Evolutionary conservation across 2,113 vertebrate species (phyloP).

Genomic region (Notarius quadriscutis): DNA sequence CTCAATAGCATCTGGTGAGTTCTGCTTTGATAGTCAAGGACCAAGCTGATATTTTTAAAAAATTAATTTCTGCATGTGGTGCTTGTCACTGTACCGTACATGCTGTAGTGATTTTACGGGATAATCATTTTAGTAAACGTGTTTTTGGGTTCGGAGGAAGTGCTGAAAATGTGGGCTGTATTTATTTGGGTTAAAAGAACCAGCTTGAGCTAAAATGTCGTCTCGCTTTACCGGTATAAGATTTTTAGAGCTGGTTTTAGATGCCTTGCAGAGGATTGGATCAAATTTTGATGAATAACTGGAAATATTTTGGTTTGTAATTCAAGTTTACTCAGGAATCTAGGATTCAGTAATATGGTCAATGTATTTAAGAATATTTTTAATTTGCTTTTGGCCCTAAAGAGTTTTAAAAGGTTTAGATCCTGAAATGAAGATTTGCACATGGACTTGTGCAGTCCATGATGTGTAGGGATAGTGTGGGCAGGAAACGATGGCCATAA

Average conservation of each 20-base stretch:
- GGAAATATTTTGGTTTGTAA: neutral
- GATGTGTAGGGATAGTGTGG: neutral
- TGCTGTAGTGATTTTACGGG: neutral
- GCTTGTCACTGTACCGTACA: neutral
- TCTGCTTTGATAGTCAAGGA: neutral
- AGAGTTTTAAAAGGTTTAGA: neutral
- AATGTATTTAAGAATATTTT: neutral
- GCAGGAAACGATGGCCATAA: neutral
- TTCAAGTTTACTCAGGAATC: neutral
- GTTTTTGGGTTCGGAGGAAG: neutral
- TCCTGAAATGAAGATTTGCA: neutral
- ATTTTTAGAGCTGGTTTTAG: neutral
- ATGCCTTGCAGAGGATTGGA: neutral
- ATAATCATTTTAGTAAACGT: neutral
- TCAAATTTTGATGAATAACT: neutral
- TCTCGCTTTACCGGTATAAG: neutral
- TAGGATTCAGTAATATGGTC: neutral
- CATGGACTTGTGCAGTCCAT: neutral
- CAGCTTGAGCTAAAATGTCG: neutral
- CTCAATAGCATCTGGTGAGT: conserved; percentile 94
- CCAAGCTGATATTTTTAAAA: neutral
- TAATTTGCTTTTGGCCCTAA: neutral
- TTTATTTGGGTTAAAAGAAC: too few relatives aligned
- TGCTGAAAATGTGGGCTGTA: neutral
- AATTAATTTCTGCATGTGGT: neutral